A percentile compares a stretch with the other conserved stretches of the same genome.
Evolutionary conservation across 2,113 vertebrate species (phyloP).

Genomic region (Thinocorus orbignyianus): DNA sequence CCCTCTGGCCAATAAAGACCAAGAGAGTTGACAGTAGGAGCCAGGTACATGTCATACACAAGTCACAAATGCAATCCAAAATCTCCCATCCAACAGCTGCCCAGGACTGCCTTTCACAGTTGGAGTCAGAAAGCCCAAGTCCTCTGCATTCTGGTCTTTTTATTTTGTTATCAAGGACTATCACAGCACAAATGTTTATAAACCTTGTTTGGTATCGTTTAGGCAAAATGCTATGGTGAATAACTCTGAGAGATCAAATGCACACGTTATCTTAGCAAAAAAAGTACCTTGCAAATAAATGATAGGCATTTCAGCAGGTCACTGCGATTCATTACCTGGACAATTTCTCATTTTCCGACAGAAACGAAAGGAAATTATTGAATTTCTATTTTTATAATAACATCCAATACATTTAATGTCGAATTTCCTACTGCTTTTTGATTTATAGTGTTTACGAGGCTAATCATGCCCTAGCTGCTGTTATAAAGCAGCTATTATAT

Average conservation of each 20-base stretch:
- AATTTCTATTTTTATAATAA: conserved; percentile 73
- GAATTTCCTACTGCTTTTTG: conserved; percentile 62
- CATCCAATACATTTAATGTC: conserved; percentile 59
- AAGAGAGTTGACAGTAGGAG: background rate
- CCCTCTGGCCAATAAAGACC: background rate
- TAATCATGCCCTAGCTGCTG: background rate
- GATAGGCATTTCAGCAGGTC: conserved; percentile 58
- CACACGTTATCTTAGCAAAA: conserved; percentile 39
- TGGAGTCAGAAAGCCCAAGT: background rate
- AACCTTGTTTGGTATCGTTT: conserved; percentile 24
- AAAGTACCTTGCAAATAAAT: conserved; percentile 54
- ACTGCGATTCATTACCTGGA: conserved; percentile 69
- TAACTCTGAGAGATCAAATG: conserved; percentile 27
- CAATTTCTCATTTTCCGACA: conserved; percentile 74
- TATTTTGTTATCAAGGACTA: background rate
- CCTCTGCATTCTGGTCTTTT: background rate
- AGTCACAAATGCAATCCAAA: background rate
- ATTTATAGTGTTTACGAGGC: conserved; percentile 66
- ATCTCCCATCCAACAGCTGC: background rate
- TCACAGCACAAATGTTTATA: background rate
- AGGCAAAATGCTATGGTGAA: background rate
- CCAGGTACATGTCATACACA: background rate
- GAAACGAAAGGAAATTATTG: conserved; percentile 74
- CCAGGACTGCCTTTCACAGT: background rate
- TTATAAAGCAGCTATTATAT: background rate